A percentile compares a stretch with the other conserved stretches of the same genome.
phyloP scores from a whole-genome alignment of 2,888 invertebrate species.

The Agrochola lychnidis region DNA sequence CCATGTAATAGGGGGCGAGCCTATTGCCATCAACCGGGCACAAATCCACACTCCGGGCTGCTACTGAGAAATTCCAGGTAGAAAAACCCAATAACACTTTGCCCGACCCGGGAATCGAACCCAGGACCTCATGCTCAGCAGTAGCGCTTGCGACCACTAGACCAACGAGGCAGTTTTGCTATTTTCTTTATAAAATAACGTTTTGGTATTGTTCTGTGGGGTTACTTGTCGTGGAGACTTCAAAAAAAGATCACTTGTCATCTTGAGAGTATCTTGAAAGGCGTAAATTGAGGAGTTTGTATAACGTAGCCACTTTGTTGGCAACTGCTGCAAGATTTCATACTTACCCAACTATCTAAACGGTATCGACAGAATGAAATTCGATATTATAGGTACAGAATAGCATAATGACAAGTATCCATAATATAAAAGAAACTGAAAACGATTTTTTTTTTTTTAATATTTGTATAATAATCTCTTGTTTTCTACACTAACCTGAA shows the following conservation, averaged over 20 bases:
- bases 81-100: no score
- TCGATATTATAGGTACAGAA: background rate
- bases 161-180: no score
- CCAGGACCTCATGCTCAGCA: no score
- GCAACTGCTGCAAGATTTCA: background rate
- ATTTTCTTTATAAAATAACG: background rate
- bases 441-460: background rate
- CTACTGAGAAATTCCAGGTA: no score
- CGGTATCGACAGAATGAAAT: background rate
- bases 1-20: no score
- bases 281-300: background rate
- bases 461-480: background rate
- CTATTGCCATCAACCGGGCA: no score
- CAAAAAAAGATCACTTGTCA: background rate
- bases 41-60: no score
- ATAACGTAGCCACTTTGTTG: background rate
- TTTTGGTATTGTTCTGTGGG: background rate
- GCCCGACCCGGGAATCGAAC: no score
- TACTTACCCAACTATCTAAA: background rate
- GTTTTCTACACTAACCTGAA: background rate
- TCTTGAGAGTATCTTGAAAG: slow-evolving; percentile 1
- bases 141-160: no score
- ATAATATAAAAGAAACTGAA: no score
- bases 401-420: no score
- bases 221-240: slow-evolving; percentile 2